Evolutionary conservation across 2,888 invertebrate species (phyloP).

Genomic region (Vanessa cardui): DNA sequence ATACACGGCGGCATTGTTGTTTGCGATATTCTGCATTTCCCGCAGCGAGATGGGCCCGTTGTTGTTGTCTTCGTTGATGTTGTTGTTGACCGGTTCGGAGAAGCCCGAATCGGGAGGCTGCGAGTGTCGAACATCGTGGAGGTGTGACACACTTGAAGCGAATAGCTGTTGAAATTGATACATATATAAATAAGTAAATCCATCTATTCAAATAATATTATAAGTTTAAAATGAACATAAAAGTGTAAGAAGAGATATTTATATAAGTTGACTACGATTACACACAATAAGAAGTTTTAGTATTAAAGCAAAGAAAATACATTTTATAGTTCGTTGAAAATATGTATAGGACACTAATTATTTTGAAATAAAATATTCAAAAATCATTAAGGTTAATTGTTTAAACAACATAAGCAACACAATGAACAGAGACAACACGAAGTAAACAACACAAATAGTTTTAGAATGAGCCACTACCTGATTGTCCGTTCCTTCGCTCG

Average conservation of each 20-base stretch:
- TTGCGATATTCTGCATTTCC: constrained; percentile 83
- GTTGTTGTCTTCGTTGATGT: constrained; percentile 80
- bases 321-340: too few relatives aligned
- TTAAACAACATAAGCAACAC: constrained; percentile 15
- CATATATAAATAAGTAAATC: neutral
- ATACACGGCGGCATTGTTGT: constrained; percentile 80
- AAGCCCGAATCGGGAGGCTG: constrained; percentile 74
- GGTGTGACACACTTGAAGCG: constrained; percentile 69
- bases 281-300: too few relatives aligned
- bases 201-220: neutral
- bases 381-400: neutral
- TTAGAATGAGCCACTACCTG: constrained; percentile 58
- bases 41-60: constrained; percentile 81
- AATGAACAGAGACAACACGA: constrained; percentile 30
- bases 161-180: constrained; percentile 58
- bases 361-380: neutral
- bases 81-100: constrained; percentile 75
- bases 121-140: constrained; percentile 68
- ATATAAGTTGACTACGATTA: too few relatives aligned
- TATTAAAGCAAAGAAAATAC: too few relatives aligned
- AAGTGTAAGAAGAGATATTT: neutral
- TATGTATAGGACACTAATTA: neutral
- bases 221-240: neutral
- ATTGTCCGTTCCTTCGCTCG: constrained; percentile 78
- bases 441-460: constrained; percentile 36